phyloP scores from a whole-genome alignment of 37 sponge, comb jelly and placozoan genomes.

The Axinella damicornis region DNA sequence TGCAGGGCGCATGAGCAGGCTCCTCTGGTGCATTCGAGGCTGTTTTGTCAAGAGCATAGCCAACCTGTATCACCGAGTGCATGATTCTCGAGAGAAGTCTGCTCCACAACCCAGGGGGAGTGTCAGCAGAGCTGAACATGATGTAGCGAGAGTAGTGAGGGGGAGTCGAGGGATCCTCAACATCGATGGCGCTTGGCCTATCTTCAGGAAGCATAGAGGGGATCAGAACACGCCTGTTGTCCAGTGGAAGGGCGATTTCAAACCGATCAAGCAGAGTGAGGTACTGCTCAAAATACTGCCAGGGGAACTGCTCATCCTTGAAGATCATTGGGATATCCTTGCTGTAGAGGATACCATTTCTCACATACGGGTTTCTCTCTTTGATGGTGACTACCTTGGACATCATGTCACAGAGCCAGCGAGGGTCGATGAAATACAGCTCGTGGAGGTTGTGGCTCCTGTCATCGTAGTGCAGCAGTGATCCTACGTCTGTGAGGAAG shows the following conservation, averaged over 20 bases:
- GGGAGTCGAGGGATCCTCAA: constrained; percentile 1
- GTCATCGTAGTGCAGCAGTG: constrained; percentile 85
- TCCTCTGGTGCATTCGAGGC: background rate
- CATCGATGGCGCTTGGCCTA: constrained; percentile 30
- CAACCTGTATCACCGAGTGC: constrained; percentile 40
- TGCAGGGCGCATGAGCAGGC: too few species aligned
- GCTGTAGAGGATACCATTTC: constrained; percentile 58
- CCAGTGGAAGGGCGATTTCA: constrained; percentile 83
- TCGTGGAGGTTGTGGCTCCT: constrained; percentile 61
- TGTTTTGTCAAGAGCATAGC: constrained; percentile 28
- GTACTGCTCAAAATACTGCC: constrained; percentile 64
- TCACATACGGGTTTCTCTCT: constrained; percentile 76
- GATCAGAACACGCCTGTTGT: constrained; percentile 61
- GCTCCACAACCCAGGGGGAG: constrained; percentile 84
- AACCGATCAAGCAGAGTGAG: constrained; percentile 73
- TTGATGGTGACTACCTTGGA: constrained; percentile 78
- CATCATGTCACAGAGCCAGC: constrained; percentile 90
- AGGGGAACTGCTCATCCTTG: constrained; percentile 63
- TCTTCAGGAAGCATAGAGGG: constrained; percentile 78
- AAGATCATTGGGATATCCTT: constrained; percentile 52
- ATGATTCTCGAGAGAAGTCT: constrained; percentile 72
- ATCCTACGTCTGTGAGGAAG: constrained; percentile 76
- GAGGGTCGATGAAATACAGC: constrained; percentile 78
- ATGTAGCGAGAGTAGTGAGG: constrained; percentile 30
- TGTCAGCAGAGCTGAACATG: constrained; percentile 36